Conservation (phyloP, 37 sponge, comb jelly and placozoan genomes). For the Ephydatia muelleri region DNA sequence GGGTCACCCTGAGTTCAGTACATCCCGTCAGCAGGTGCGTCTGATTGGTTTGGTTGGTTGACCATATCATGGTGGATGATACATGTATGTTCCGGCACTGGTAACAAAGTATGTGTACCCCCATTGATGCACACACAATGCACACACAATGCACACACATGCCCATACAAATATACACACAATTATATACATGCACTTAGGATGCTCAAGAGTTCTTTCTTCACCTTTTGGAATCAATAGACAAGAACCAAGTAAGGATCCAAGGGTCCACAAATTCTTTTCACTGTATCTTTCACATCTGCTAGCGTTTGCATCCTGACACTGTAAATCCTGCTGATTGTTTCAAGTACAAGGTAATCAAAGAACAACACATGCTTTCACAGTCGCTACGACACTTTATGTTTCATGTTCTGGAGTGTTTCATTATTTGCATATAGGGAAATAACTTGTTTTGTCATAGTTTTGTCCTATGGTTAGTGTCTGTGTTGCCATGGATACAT, state of each 20-base stretch:
- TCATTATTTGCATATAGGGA: too few relatives aligned
- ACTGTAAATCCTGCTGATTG: conserved; percentile 41
- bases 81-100: too few relatives aligned
- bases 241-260: conserved; percentile 47
- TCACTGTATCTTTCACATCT: background rate
- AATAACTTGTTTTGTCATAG: too few relatives aligned
- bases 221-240: conserved; percentile 70
- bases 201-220: conserved; percentile 91
- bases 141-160: background rate
- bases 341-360: conserved; percentile 61
- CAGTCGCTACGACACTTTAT: too few relatives aligned
- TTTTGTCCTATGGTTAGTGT: background rate
- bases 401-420: too few relatives aligned
- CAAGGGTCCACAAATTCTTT: background rate
- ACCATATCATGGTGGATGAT: too few relatives aligned
- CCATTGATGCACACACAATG: too few relatives aligned
- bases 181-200: conserved; percentile 4
- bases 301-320: conserved; percentile 7
- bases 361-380: background rate
- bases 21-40: conserved; percentile 71
- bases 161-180: conserved; percentile 4
- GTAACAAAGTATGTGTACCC: too few relatives aligned
- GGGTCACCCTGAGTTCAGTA: conserved; percentile 89
- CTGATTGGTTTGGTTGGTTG: too few relatives aligned
- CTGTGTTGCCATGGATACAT: conserved; percentile 1